phyloP scores from a whole-genome alignment of 2,797 vertebrate species.

The Lepilemur septentrionalis region DNA sequence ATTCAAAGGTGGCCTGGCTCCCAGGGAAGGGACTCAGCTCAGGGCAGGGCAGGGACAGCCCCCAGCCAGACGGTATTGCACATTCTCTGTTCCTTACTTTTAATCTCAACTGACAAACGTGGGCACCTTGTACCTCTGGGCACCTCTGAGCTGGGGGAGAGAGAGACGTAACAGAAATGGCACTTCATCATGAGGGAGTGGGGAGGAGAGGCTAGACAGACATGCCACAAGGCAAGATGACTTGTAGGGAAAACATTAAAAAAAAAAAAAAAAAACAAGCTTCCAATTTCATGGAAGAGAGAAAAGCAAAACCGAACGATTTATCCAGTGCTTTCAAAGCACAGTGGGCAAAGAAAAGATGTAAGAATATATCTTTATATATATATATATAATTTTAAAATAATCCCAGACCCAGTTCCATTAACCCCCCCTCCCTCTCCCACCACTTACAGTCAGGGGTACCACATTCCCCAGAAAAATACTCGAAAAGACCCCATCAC shows the following conservation, averaged over 20 bases:
- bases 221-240: conserved; percentile 70
- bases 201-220: conserved; percentile 34
- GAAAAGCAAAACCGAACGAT: conserved; percentile 75
- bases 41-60: conserved; percentile 57
- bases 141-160: conserved; percentile 70
- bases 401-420: conserved; percentile 78
- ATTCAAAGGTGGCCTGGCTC: conserved; percentile 54
- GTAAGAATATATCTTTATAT: conserved; percentile 82
- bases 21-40: conserved; percentile 59
- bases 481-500: conserved; percentile 65
- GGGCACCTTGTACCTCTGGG: conserved; percentile 75
- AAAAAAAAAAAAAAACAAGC: conserved; percentile 4
- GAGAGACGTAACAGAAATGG: conserved; percentile 79
- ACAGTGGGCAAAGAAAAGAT: conserved; percentile 79
- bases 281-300: conserved; percentile 79
- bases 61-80: conserved; percentile 79
- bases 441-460: conserved; percentile 72
- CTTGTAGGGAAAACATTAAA: conserved; percentile 61
- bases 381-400: conserved; percentile 82
- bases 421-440: conserved; percentile 70
- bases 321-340: conserved; percentile 81
- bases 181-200: conserved; percentile 71
- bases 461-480: conserved; percentile 75
- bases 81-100: conserved; percentile 78
- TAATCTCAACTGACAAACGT: conserved; percentile 75